phyloP scores from a whole-genome alignment of 2,797 vertebrate genomes.

The Scolopax bukidnonensis region DNA sequence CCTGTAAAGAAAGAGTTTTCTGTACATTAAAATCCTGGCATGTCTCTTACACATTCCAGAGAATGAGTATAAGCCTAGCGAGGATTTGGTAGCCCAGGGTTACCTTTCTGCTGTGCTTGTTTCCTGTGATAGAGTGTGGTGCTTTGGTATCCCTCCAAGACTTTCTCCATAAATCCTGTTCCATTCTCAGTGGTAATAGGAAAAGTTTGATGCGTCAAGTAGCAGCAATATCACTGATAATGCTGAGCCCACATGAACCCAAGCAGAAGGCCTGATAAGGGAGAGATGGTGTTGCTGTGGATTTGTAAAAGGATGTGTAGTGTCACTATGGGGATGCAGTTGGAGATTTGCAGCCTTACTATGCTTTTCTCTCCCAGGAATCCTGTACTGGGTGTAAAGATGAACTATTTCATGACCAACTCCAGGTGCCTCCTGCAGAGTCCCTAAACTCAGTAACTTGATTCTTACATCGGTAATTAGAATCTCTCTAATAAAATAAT shows the following conservation, averaged over 20 bases:
- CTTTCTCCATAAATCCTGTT: fast-evolving
- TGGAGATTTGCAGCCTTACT: background rate
- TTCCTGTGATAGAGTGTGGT: background rate
- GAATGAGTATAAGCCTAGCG: background rate
- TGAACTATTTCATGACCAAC: background rate
- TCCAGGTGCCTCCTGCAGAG: constrained; percentile 17
- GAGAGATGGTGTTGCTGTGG: background rate
- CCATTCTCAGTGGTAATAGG: fast-evolving
- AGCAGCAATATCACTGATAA: background rate
- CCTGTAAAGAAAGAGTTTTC: background rate
- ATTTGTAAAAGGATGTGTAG: no score
- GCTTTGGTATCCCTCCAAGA: background rate
- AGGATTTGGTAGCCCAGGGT: background rate
- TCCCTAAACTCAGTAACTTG: background rate
- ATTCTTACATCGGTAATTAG: constrained; percentile 47
- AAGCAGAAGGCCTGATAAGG: background rate
- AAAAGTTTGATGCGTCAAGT: background rate
- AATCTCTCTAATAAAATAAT: constrained; percentile 63
- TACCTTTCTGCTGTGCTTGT: background rate
- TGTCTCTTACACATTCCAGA: background rate
- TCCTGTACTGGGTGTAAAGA: background rate
- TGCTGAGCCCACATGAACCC: background rate
- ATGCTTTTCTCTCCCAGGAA: background rate
- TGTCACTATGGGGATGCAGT: background rate
- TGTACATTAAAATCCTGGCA: background rate